Evolutionary conservation across 1,140 invertebrate species (phyloP).

Genomic region (Drosophila pallidifrons): DNA sequence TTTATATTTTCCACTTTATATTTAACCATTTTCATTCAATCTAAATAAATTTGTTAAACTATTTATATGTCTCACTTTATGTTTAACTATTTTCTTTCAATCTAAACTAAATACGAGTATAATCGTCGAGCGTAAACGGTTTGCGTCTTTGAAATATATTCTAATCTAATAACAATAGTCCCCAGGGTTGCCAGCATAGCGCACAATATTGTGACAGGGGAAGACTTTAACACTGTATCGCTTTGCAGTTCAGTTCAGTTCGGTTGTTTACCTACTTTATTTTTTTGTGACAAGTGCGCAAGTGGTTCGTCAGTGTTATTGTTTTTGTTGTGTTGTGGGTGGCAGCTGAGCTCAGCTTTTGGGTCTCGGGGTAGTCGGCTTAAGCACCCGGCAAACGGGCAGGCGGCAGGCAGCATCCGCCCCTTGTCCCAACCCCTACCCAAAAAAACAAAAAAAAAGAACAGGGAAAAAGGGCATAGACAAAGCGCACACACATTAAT

Average conservation of each 20-base stretch:
- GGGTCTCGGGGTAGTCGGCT: constrained; percentile 7
- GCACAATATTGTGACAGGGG: constrained; percentile 9
- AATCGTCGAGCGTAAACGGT: background rate
- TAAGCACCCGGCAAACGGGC: background rate
- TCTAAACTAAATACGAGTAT: too few relatives aligned
- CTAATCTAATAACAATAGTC: background rate
- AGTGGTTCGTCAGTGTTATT: constrained; percentile 17
- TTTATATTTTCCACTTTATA: too few relatives aligned
- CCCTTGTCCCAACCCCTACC: background rate
- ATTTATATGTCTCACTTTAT: too few relatives aligned
- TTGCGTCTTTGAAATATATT: background rate
- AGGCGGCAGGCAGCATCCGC: background rate
- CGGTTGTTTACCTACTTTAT: background rate
- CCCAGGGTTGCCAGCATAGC: constrained; percentile 6
- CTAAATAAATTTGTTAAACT: too few relatives aligned
- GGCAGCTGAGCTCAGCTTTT: background rate
- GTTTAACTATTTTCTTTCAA: too few relatives aligned
- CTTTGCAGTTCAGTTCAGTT: background rate
- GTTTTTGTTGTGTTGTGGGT: background rate
- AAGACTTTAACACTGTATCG: background rate
- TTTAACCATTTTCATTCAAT: too few relatives aligned
- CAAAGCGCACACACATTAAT: constrained; percentile 83
- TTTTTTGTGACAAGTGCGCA: constrained; percentile 47
- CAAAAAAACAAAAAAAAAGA: background rate
- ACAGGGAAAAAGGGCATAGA: constrained; percentile 57